Evolutionary conservation across 2,113 vertebrate species (phyloP).

Genomic region (Maccullochella peelii): DNA sequence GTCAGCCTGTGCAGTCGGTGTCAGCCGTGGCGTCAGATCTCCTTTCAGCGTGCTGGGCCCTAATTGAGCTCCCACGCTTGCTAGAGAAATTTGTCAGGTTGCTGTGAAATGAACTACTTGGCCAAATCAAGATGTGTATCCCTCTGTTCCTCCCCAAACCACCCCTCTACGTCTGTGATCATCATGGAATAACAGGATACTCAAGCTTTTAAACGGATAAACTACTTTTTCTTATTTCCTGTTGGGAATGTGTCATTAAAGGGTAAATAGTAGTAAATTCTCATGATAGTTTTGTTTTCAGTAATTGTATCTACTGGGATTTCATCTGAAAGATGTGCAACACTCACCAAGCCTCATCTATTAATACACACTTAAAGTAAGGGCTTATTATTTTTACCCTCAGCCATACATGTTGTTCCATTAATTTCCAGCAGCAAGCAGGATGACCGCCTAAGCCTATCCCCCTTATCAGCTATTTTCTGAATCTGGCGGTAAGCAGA

Average conservation of each 20-base stretch:
- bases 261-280: constrained; percentile 53
- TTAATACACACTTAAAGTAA: constrained; percentile 63
- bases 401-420: constrained; percentile 60
- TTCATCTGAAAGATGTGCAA: constrained; percentile 54
- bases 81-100: constrained; percentile 71
- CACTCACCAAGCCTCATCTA: constrained; percentile 45
- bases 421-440: constrained; percentile 69
- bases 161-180: constrained; percentile 1
- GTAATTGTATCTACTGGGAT: constrained; percentile 71
- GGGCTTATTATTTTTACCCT: constrained; percentile 61
- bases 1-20: constrained; percentile 59
- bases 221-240: constrained; percentile 44
- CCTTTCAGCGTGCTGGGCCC: constrained; percentile 32
- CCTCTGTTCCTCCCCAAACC: constrained; percentile 16
- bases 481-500: constrained; percentile 62
- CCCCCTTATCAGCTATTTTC: constrained; percentile 74
- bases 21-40: constrained; percentile 63
- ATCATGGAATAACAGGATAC: constrained; percentile 44
- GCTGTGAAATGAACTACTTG: constrained; percentile 63
- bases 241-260: constrained; percentile 51
- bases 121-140: constrained; percentile 57
- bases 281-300: constrained; percentile 48
- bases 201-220: constrained; percentile 31
- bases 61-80: constrained; percentile 74
- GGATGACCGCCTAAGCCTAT: constrained; percentile 68